Evolutionary conservation across 2,113 vertebrate genomes (phyloP).

Genomic region (Aegotheles bennettii): DNA sequence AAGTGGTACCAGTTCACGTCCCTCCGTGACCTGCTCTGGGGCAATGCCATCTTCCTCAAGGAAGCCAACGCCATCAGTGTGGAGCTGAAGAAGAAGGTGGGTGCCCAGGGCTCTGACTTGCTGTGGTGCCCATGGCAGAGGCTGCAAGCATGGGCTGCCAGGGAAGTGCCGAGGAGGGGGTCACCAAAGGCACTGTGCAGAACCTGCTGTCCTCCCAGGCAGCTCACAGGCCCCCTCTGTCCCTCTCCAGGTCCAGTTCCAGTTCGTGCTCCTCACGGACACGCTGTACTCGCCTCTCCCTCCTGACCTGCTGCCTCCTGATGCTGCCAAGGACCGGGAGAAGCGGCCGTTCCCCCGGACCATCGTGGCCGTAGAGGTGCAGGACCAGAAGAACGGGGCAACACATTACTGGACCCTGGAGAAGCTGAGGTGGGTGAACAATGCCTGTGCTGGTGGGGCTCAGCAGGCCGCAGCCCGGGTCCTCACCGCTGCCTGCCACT

Average conservation of each 20-base stretch:
- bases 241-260: slow-evolving; percentile 91
- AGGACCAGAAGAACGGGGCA: slow-evolving; percentile 96
- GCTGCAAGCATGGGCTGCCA: background rate
- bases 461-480: rapidly evolving
- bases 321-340: slow-evolving; percentile 84
- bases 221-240: background rate
- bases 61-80: slow-evolving; percentile 98
- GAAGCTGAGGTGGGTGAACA: slow-evolving; percentile 83
- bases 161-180: background rate
- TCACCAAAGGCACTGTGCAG: rapidly evolving
- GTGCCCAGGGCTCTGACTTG: background rate
- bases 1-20: slow-evolving; percentile 98
- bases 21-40: slow-evolving; percentile 92
- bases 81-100: slow-evolving; percentile 96
- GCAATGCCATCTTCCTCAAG: slow-evolving; percentile 95
- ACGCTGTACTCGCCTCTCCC: slow-evolving; percentile 94
- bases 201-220: background rate
- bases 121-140: background rate
- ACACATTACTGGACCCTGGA: slow-evolving; percentile 97
- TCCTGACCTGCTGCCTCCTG: slow-evolving; percentile 86
- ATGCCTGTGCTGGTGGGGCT: rapidly evolving
- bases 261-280: slow-evolving; percentile 95
- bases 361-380: slow-evolving; percentile 94
- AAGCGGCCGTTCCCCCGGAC: slow-evolving; percentile 89
- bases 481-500: rapidly evolving